phyloP scores from a whole-genome alignment of 53 echinoderm and acorn worm genomes.

The Stichopus horrens region DNA sequence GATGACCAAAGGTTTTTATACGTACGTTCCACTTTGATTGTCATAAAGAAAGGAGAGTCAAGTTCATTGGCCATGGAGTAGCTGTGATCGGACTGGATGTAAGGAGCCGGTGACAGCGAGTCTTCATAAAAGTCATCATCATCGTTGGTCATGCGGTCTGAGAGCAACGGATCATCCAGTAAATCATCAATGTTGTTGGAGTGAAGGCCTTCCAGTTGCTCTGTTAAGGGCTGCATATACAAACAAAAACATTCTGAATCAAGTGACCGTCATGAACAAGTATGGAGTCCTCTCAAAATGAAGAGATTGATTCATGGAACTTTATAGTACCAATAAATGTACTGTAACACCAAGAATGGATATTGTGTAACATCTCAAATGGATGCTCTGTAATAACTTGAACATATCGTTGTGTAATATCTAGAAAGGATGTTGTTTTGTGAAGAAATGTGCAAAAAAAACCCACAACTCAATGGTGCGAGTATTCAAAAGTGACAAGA shows the following conservation, averaged over 20 bases:
- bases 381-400: too few species aligned
- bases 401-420: too few species aligned
- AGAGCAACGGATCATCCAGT: constrained; percentile 90
- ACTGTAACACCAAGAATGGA: too few species aligned
- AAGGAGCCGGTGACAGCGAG: constrained; percentile 63
- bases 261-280: too few species aligned
- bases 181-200: constrained; percentile 76
- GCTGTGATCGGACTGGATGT: constrained; percentile 93
- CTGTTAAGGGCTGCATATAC: constrained; percentile 74
- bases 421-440: too few species aligned
- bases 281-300: too few species aligned
- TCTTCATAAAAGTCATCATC: constrained; percentile 46
- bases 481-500: too few species aligned
- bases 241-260: not conserved
- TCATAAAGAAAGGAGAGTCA: constrained; percentile 70
- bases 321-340: too few species aligned
- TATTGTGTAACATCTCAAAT: too few species aligned
- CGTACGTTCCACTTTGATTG: constrained; percentile 74
- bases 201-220: constrained; percentile 75
- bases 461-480: too few species aligned
- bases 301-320: too few species aligned
- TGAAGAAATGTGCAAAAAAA: too few species aligned
- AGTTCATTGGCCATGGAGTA: constrained; percentile 90
- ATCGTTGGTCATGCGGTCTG: constrained; percentile 63
- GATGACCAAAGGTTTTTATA: not conserved